Evolutionary conservation across 2,113 vertebrate species (phyloP), one percentile per base, ranked within the genome.

Genomic region (Carassius auratus): DNA sequence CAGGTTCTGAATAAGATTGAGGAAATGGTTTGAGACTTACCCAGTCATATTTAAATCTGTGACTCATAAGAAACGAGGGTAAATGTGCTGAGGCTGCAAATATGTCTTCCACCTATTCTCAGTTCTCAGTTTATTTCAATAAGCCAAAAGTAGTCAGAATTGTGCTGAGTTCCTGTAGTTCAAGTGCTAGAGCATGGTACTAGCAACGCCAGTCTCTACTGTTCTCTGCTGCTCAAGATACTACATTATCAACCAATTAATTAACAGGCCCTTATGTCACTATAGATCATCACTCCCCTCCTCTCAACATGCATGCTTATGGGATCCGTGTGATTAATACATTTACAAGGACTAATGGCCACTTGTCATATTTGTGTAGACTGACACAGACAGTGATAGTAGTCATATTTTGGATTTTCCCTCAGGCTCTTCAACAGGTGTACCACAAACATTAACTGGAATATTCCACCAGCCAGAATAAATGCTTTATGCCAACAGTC

Each of bases 371-470:
- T 90, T 83, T 42, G 81, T 86, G n/a, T 79, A 87, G 85, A 89
- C 77, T 82, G 85, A 76, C 86, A 87, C 89, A 83, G 84, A 68
- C 86, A 91, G 13, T 52, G 90, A 89, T 92, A 91, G 85, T 92
- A 85, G 84, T 90, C 91, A 93, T 90, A 88, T 84, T 89, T 61
- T 62, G 26, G 8, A 52, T 86, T 88, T 78, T 91, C 91, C 88
- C 86, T 73, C 73, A 84, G 88, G 87, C 82, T 86, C 75, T 81
- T 64, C 55, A 76, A 62, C 82, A 84, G 84, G 23, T 84, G 86
- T 74, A 86, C 88, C 81, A 68, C 87, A n/a, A 80, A 45, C 62
- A 77, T 68, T 33, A 14, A 57, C 21, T 2, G 87, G 74, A 90
- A 88, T 85, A 89, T 66, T 69, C 50, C 17, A 79, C 45, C 68